Evolutionary conservation across 2,888 invertebrate genomes (phyloP), one percentile per base, ranked within the genome.

Genomic region (Encarsia formosa): DNA sequence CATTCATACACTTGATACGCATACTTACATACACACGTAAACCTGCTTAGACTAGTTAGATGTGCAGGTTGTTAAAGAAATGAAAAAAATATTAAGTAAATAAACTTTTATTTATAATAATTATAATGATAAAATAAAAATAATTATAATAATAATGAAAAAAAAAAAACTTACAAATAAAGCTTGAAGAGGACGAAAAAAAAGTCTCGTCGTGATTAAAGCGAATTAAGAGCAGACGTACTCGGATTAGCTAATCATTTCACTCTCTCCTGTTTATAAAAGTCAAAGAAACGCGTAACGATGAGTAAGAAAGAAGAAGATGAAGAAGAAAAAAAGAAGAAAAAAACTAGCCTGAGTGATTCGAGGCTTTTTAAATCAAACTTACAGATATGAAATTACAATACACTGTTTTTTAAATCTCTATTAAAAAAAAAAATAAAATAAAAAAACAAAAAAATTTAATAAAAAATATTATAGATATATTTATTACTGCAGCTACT

Each of bases 241-340:
- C 31, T 56, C 46, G 49, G 42, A 43, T 49, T 49, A 52, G 46
- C 42, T 52, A 29, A 49, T 49, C 41, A 45, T 40, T 49, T 55
- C 48, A 45, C 44, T 31, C 22, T 49, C 54, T 55, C 48, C 54
- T n/a, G 35, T 20, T 15, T 45, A 35, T 31, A 45, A 44, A 22
- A 56, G 52, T 47, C 47, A 42, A 56, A 50, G 52, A 53, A 53
- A 56, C 50, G 52, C 56, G 52, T 53, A 56, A 56, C 49, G 56
- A 56, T 41, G 56, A 56, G 52, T 56, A 52, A 48, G n/a, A n/a
- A n/a, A n/a, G n/a, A n/a, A n/a, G n/a, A n/a, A n/a, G n/a, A n/a
- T 50, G 20, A 18, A 13, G 22, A 43, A 8, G 24, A 29, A 19
- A 15, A 4, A n/a, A n/a, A 53, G 20, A 18, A 13, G 22, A 43